Base-by-base conservation (phyloP, 1,140 invertebrate species). In the Antheraea pernyi region DNA sequence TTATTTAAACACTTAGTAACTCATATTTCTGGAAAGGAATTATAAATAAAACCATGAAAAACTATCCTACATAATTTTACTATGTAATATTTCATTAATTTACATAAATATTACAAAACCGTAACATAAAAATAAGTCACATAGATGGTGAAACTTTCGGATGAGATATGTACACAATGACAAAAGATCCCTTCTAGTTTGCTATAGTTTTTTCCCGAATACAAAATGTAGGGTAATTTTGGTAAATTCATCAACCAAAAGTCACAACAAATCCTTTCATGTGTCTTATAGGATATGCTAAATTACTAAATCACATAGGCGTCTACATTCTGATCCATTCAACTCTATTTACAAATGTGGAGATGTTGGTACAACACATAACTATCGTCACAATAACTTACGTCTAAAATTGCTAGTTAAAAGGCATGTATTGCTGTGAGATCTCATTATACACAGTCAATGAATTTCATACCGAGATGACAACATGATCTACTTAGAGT, bases 231-330 rank as follows among this genome's bases (percentile, higher is more conserved):
- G 13, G 46, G 46, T 16, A 13, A n/a, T 77, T 67, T 78, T 73
- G 67, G 74, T 75, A 82, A 84, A 76, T 80, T 72, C 78, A 80
- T 83, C 70, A 75, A 77, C 61, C 39, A 30, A 30, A 53, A 53
- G 46, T 53, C 16, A 53, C 16, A 53, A 53, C 16, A 53, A 53
- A 53, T 13, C 46, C 46, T 48, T 48, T 13, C 46, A 48, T 13
- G 11, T 70, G 63, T 74, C 71, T 70, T 4, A 2, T 72, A 81
- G 72, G 82, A 82, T 83, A 83, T 82, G 77, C 81, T 83, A 83
- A 77, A 73, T 78, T 82, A 80, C 75, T 83, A 80, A 80, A 82
- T 83, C 80, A 85, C 80, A 80, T 80, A 78, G 79, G 77, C 75
- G 66, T 73, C 70, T 74, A 78, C 63, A 71, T 61, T 76, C 70